Percentiles rank a stretch among this genome's conserved stretches.
These are phyloP conservation scores for Gasterosteus nipponicus DNA, from an alignment of 2,113 vertebrate species.

Conservation along the genomic window DNA sequence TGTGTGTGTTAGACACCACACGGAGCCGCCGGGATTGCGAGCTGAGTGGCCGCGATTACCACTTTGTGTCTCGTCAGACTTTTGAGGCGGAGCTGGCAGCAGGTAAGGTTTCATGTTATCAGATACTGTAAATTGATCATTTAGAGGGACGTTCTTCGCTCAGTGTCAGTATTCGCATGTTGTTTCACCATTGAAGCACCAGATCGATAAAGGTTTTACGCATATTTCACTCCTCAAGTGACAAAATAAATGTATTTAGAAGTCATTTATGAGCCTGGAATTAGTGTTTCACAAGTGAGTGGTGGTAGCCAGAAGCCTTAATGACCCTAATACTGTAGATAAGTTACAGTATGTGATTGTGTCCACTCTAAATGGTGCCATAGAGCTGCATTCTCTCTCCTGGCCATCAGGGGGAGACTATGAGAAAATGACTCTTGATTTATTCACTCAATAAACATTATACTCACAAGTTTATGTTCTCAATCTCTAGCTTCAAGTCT, in stretches of 20 bases:
- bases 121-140: neutral
- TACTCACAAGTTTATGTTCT: neutral
- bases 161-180: neutral
- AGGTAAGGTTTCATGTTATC: slow-evolving; percentile 74
- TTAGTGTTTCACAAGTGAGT: neutral
- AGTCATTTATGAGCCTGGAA: neutral
- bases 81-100: slow-evolving; percentile 93
- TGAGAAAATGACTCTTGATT: neutral
- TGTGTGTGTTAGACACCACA: slow-evolving; percentile 87
- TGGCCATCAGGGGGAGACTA: neutral
- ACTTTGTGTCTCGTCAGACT: slow-evolving; percentile 92
- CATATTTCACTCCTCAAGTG: neutral
- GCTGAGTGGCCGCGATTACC: slow-evolving; percentile 91
- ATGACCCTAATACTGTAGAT: neutral
- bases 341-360: neutral
- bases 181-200: neutral
- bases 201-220: neutral
- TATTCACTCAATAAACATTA: neutral
- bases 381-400: neutral
- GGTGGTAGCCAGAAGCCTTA: neutral
- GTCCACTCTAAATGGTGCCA: neutral
- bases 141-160: neutral
- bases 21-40: slow-evolving; percentile 91
- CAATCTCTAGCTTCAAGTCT: neutral
- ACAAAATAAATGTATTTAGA: neutral